A percentile compares a stretch with the other conserved stretches of the same genome.
Evolutionary conservation across 92 coral and sea anemone species (phyloP).

Genomic region (Porites divaricata): DNA sequence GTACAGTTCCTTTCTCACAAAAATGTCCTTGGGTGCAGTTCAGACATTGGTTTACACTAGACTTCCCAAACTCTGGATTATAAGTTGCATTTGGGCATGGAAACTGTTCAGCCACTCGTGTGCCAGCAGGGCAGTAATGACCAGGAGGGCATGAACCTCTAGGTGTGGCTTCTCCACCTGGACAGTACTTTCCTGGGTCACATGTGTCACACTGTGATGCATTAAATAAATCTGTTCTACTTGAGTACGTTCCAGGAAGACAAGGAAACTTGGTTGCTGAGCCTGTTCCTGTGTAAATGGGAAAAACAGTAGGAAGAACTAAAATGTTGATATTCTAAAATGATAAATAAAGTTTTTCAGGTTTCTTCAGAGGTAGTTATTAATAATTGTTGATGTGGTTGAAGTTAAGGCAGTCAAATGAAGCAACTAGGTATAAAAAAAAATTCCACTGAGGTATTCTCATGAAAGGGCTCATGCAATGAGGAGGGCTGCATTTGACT

Average conservation of each 20-base stretch:
- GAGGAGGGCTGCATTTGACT: too few relatives aligned
- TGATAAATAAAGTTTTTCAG: too few relatives aligned
- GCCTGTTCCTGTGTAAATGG: slow-evolving; percentile 73
- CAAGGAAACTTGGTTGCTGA: slow-evolving; percentile 98
- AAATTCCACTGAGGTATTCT: too few relatives aligned
- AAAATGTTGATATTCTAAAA: too few relatives aligned
- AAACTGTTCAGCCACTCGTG: slow-evolving; percentile 91
- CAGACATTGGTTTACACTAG: slow-evolving; percentile 72
- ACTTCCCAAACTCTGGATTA: slow-evolving; percentile 85
- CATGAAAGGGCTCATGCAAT: too few relatives aligned
- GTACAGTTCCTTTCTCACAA: slow-evolving; percentile 95
- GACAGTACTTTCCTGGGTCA: slow-evolving; percentile 92
- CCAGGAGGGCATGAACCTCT: slow-evolving; percentile 98
- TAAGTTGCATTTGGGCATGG: slow-evolving; percentile 97
- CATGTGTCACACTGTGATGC: slow-evolving; percentile 93
- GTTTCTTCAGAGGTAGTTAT: too few relatives aligned
- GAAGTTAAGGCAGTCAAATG: too few relatives aligned
- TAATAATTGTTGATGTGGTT: too few relatives aligned
- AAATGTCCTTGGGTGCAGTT: slow-evolving; percentile 95
- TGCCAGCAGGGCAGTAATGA: slow-evolving; percentile 85
- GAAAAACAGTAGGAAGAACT: neutral
- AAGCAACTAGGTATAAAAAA: too few relatives aligned
- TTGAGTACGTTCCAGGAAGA: slow-evolving; percentile 92
- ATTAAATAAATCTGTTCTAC: slow-evolving; percentile 87
- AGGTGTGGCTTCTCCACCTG: slow-evolving; percentile 93